Base-by-base conservation (phyloP, 2,888 invertebrate species). In the Cremastinae sp. region DNA sequence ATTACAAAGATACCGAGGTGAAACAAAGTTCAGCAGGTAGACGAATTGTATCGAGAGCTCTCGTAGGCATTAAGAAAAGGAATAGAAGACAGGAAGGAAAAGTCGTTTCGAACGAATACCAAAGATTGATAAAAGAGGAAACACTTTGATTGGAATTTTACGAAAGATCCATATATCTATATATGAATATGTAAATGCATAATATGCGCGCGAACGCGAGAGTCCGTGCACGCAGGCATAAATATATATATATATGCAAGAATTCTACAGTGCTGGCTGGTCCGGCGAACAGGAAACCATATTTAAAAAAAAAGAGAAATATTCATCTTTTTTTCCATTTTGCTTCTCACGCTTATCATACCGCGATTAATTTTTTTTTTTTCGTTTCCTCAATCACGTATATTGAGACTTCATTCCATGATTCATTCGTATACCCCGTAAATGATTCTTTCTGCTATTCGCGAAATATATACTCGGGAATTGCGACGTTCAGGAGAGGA, bases 211-310 rank as follows among this genome's bases (percentile, higher is more conserved):
- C n/a, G 7, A 37, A 35, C 37, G 47, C 37, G 14, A 9, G 16
- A 28, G 14, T 35, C n/a, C 20, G n/a, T 22, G 12, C 45, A 18
- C 14, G 35, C 12, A 22, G 10, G 22, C 16, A 47, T 47, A 47
- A 10, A 16, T 35, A 37, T 39, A 51, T 37, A 51, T 8, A 5
- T n/a, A 20, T 1, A 43, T 18, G 16, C 14, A 5, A 14, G 45
- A n/a, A n/a, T n/a, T n/a, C 35, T 43, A 10, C 8, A 74, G 78
- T 66, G 72, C 85, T 86, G 86, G 86, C 86, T 84, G 86, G 86
- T 73, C 86, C 86, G 84, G 86, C 71, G 22, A 12, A 64, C 78
- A 81, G 28, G 28, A 80, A 72, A 82, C 77, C 77, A 69, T 49
- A 75, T 82, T 12, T 75, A 68, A 53, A 39, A 78, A n/a, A n/a